Evolutionary conservation across 1,140 invertebrate species (phyloP).

Genomic region (Cephus cinctus): DNA sequence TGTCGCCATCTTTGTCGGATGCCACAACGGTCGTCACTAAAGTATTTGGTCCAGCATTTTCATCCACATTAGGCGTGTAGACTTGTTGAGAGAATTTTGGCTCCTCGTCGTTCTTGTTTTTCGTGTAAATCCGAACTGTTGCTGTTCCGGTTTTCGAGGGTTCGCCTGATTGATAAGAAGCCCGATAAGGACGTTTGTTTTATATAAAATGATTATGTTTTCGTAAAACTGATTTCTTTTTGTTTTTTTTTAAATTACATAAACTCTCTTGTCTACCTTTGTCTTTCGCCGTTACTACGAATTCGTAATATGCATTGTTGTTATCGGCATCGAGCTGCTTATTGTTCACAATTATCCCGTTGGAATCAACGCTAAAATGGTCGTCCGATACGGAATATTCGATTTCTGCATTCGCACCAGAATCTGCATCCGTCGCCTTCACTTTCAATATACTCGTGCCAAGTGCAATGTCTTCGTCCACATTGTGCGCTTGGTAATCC

Average conservation of each 20-base stretch:
- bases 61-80: constrained; percentile 93
- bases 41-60: constrained; percentile 92
- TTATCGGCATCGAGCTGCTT: constrained; percentile 93
- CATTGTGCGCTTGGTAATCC: constrained; percentile 93
- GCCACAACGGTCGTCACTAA: constrained; percentile 92
- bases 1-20: constrained; percentile 94
- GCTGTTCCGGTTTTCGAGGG: constrained; percentile 88
- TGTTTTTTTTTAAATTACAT: constrained; percentile 2
- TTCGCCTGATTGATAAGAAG: constrained; percentile 61
- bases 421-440: constrained; percentile 90
- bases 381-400: constrained; percentile 90
- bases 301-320: constrained; percentile 95
- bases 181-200: neutral
- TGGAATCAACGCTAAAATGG: constrained; percentile 89
- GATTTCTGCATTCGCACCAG: constrained; percentile 90
- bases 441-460: constrained; percentile 90
- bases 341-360: constrained; percentile 88
- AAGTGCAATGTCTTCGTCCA: constrained; percentile 89
- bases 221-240: too few relatives aligned
- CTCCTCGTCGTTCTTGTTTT: constrained; percentile 95
- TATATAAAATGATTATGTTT: constrained; percentile 1
- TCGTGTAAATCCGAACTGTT: constrained; percentile 90
- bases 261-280: constrained; percentile 63
- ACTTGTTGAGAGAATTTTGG: constrained; percentile 96
- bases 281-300: constrained; percentile 88